These are phyloP conservation scores for Colletes latitarsis DNA, from an alignment of 1,140 invertebrate species.

Conservation along the genomic window DNA sequence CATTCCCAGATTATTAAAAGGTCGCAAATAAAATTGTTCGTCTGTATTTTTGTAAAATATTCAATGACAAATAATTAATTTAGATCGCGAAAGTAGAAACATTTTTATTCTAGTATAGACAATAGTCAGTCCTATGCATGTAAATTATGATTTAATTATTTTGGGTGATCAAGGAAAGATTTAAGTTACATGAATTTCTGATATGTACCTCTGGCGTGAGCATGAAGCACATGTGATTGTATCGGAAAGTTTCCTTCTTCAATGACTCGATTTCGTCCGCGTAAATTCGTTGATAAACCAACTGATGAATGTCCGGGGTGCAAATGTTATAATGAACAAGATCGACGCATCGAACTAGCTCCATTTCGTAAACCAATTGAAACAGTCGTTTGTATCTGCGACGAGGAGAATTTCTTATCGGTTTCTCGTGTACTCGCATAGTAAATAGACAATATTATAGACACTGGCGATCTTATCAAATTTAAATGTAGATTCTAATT, in stretches of 20 bases:
- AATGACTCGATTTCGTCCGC: conserved; percentile 67
- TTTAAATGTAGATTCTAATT: not conserved
- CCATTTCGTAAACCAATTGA: conserved; percentile 52
- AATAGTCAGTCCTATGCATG: too few species aligned
- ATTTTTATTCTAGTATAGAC: too few species aligned
- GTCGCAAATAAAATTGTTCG: too few species aligned
- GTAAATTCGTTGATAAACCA: conserved; percentile 70
- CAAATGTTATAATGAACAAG: conserved; percentile 67
- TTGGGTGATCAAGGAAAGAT: too few species aligned
- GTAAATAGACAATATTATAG: not conserved
- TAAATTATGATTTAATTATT: too few species aligned
- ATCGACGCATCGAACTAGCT: conserved; percentile 47
- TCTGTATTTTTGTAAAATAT: too few species aligned
- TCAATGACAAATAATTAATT: too few species aligned
- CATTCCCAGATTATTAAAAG: too few species aligned
- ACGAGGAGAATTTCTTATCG: not conserved
- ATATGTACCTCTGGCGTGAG: conserved; percentile 65
- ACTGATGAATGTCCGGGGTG: conserved; percentile 58
- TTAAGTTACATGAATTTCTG: too few species aligned
- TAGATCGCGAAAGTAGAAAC: too few species aligned
- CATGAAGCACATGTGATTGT: conserved; percentile 59
- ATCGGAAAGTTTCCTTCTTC: conserved; percentile 65
- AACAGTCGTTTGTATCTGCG: conserved; percentile 59
- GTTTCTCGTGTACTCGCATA: too few species aligned
- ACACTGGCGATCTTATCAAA: too few species aligned